Percentiles rank a stretch among this genome's conserved stretches.
Evolutionary conservation across 2,797 vertebrate species (phyloP).

Genomic region (Selene dorsalis): DNA sequence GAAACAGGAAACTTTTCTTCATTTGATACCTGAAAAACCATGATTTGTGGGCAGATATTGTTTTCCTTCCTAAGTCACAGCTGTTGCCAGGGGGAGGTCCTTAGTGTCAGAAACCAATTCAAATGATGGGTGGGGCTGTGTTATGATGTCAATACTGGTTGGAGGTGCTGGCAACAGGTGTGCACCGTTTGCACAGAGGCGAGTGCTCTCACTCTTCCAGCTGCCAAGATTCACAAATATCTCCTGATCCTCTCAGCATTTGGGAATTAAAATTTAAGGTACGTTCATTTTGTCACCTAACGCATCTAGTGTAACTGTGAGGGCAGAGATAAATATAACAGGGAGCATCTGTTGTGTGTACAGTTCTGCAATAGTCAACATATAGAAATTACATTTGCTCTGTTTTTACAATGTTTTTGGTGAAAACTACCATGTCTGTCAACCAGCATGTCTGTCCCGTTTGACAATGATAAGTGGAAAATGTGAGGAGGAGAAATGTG

Average conservation of each 20-base stretch:
- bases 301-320: not conserved
- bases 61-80: constrained; percentile 25
- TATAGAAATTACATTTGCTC: not conserved
- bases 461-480: not conserved
- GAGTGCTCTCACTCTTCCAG: constrained; percentile 22
- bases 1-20: not conserved
- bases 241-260: not conserved
- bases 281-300: constrained; percentile 13
- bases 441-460: not conserved
- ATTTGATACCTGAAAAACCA: constrained; percentile 8
- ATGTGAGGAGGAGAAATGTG: not conserved
- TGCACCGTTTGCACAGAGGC: constrained; percentile 49
- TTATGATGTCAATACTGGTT: constrained; percentile 43
- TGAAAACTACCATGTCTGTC: no score
- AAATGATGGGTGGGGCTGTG: constrained; percentile 70
- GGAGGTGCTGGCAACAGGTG: constrained; percentile 61
- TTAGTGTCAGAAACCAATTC: constrained; percentile 44
- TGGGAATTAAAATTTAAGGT: constrained; percentile 62
- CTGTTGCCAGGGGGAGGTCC: constrained; percentile 30
- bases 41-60: not conserved
- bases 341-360: not conserved
- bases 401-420: not conserved
- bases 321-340: not conserved
- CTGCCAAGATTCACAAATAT: constrained; percentile 9
- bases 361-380: not conserved